These are phyloP conservation scores for Beaufortia kweichowensis DNA, from an alignment of 2,113 vertebrate species.

Conservation along the genomic window DNA sequence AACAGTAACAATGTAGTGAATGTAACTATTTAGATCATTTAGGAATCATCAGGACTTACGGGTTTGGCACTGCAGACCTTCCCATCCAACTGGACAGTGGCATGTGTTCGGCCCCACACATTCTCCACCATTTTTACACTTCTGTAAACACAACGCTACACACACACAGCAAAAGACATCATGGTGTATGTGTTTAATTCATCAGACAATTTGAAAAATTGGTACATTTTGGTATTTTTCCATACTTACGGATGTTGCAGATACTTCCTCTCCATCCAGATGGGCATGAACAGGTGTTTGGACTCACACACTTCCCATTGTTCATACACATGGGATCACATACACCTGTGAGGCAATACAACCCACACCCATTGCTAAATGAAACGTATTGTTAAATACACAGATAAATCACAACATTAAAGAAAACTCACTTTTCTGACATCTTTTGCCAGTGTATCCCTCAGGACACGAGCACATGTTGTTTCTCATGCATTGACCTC, in stretches of 20 bases:
- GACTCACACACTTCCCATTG: conserved; percentile 84
- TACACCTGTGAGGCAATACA: conserved; percentile 74
- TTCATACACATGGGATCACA: conserved; percentile 91
- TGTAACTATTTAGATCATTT: background rate
- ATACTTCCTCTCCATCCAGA: conserved; percentile 86
- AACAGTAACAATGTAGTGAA: too few species aligned
- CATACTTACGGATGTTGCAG: conserved; percentile 82
- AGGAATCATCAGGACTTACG: conserved; percentile 70
- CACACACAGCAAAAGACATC: conserved; percentile 54
- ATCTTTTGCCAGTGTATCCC: conserved; percentile 84
- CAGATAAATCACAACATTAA: background rate
- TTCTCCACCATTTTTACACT: conserved; percentile 85
- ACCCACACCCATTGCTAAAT: background rate
- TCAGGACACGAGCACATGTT: conserved; percentile 84
- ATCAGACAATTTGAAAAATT: background rate
- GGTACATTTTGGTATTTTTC: background rate
- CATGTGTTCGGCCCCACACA: conserved; percentile 83
- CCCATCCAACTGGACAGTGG: conserved; percentile 81
- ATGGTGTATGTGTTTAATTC: background rate
- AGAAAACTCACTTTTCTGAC: conserved; percentile 84
- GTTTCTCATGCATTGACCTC: conserved; percentile 87
- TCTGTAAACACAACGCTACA: conserved; percentile 85
- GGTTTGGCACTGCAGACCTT: conserved; percentile 84
- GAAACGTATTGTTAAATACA: background rate
- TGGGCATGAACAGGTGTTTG: conserved; percentile 85